These are phyloP conservation scores for Sorex fumeus DNA, from an alignment of 2,113 vertebrate species.

Conservation along the genomic window DNA sequence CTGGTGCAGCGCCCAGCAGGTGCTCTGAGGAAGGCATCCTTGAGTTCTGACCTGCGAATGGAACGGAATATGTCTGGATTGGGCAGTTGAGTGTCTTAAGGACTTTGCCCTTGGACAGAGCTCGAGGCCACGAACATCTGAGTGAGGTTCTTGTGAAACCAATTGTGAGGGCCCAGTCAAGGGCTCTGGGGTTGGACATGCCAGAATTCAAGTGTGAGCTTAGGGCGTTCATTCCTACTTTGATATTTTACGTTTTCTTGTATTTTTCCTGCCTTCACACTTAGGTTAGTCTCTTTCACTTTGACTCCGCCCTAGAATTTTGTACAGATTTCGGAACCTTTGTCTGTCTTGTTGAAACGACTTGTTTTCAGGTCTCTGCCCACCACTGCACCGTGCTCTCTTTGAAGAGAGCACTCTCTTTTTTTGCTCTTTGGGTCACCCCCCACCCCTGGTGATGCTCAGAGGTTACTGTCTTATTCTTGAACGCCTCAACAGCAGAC, in stretches of 20 bases:
- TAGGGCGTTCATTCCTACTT: background rate
- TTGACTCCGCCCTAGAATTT: background rate
- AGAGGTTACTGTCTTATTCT: too few species aligned
- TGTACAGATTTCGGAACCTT: background rate
- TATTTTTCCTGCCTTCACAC: background rate
- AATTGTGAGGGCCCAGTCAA: background rate
- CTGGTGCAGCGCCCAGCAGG: background rate
- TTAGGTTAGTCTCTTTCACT: background rate
- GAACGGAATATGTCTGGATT: background rate
- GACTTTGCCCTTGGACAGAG: background rate
- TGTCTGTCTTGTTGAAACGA: background rate
- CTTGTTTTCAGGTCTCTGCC: background rate
- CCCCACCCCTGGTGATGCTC: background rate
- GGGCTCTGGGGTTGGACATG: background rate
- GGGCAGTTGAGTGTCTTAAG: background rate
- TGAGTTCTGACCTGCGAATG: background rate
- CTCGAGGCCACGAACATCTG: background rate
- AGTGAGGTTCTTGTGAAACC: background rate
- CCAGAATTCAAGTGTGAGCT: background rate
- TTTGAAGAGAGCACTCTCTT: background rate
- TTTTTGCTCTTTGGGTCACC: too few species aligned
- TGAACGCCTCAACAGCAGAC: background rate
- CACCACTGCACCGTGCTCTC: background rate
- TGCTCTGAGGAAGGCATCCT: background rate
- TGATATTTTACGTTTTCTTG: background rate